Evolutionary conservation across 2,797 vertebrate species (phyloP).

Genomic region (Linurgus olivaceus): DNA sequence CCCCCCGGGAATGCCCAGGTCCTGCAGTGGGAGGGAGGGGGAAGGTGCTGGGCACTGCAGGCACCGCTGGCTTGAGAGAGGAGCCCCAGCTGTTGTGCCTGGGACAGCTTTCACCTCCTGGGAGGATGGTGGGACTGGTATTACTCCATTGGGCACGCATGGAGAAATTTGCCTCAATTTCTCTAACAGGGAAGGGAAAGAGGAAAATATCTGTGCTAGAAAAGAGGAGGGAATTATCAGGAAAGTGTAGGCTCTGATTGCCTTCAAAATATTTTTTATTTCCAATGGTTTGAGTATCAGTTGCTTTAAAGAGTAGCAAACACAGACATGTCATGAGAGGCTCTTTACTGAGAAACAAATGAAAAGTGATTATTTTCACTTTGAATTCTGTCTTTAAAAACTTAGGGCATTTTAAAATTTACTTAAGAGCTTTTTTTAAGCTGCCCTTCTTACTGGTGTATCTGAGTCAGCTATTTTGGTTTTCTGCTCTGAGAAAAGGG

Average conservation of each 20-base stretch:
- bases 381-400: neutral
- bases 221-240: neutral
- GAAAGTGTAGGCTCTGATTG: neutral
- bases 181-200: neutral
- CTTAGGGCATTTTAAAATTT: neutral
- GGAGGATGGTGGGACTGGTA: neutral
- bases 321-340: accelerated
- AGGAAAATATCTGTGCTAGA: neutral
- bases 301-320: neutral
- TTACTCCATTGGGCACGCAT: accelerated
- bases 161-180: neutral
- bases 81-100: neutral
- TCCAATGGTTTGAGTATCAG: neutral
- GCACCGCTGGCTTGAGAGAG: neutral
- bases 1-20: neutral
- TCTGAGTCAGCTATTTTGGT: neutral
- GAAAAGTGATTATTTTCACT: neutral
- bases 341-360: neutral
- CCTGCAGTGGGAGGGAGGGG: neutral
- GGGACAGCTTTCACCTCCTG: neutral
- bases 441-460: neutral
- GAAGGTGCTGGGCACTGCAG: neutral
- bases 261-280: neutral
- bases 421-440: neutral
- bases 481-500: neutral